Base-by-base conservation (phyloP, 2,113 vertebrate species). In the Melanocharis versteri region DNA sequence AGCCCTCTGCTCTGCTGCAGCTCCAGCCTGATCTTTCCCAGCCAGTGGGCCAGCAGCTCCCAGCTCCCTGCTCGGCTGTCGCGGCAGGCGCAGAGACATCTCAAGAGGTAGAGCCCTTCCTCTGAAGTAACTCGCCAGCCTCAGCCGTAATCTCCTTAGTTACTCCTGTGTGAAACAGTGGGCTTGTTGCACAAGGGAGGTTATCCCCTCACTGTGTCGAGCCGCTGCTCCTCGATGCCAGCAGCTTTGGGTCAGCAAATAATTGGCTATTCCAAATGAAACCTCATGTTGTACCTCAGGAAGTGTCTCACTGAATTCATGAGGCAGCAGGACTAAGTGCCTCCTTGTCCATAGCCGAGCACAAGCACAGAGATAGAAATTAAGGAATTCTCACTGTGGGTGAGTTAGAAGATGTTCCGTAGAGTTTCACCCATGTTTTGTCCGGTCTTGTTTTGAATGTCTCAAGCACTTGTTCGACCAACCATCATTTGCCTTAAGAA, bases 61-160 rank as follows among this genome's bases (percentile, higher is more conserved):
- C 96, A 28, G 80, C 92, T 54, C 82, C 96, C 37, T 88, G 95
- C 90, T 95, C 97, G 2, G 53, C 96, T 13, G 80, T 93, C 64
- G 94, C 89, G 48, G 81, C 97, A 45, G 94, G 66, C 1, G 9
- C 96, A 91, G 98, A 98, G 56, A 69, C 96, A 9, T 94, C 93
- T 50, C 97, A 96, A 89, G 98, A 98, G 98, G 98, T 98, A 97
- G 90, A 94, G 93, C 87, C 2, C 72, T 78, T 91, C 30, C 69
- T 58, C 62, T 14, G 48, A 61, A 87, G 31, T 85, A 73, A 66
- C 78, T 78, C n/a, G 1, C 18, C 51, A 40, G 47, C 68, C 37
- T 87, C 72, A 60, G n/a, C 87, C 47, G 40, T 45, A 57, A 51
- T 50, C 40, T 68, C 45, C 33, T 37, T 31, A 2, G 39, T 33